phyloP scores from a whole-genome alignment of 2,888 invertebrate genomes.

The Metopia argyrocephala region DNA sequence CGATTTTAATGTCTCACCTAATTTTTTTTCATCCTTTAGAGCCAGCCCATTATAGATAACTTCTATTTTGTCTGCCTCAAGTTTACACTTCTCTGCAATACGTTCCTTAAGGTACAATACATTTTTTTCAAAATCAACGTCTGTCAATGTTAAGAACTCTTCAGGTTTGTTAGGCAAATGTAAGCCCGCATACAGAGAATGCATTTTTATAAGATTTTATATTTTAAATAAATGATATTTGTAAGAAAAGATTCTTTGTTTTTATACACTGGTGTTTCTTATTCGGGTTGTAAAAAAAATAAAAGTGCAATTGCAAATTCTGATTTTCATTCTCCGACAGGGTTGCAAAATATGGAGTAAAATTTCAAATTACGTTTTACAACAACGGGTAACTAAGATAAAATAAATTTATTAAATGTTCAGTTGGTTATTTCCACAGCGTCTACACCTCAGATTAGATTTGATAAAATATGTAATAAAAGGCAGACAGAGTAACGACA shows the following conservation, averaged over 20 bases:
- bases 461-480: too few species aligned
- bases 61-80: slow-evolving; percentile 80
- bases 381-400: too few species aligned
- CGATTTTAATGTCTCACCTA: slow-evolving; percentile 81
- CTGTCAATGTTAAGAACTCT: slow-evolving; percentile 80
- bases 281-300: neutral
- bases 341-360: slow-evolving; percentile 8
- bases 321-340: slow-evolving; percentile 9
- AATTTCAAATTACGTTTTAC: neutral
- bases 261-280: too few species aligned
- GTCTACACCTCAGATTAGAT: too few species aligned
- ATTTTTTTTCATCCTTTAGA: slow-evolving; percentile 81
- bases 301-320: slow-evolving; percentile 14
- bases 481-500: too few species aligned
- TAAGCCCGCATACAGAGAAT: slow-evolving; percentile 78
- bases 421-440: too few species aligned
- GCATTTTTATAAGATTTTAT: slow-evolving; percentile 25
- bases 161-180: slow-evolving; percentile 80
- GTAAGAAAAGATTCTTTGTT: slow-evolving; percentile 27
- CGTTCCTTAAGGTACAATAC: slow-evolving; percentile 80
- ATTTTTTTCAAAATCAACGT: slow-evolving; percentile 81
- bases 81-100: slow-evolving; percentile 79
- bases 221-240: neutral
- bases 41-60: slow-evolving; percentile 84
- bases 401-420: too few species aligned